phyloP scores from a whole-genome alignment of 2,797 vertebrate species.

The Aselliscus stoliczkanus region DNA sequence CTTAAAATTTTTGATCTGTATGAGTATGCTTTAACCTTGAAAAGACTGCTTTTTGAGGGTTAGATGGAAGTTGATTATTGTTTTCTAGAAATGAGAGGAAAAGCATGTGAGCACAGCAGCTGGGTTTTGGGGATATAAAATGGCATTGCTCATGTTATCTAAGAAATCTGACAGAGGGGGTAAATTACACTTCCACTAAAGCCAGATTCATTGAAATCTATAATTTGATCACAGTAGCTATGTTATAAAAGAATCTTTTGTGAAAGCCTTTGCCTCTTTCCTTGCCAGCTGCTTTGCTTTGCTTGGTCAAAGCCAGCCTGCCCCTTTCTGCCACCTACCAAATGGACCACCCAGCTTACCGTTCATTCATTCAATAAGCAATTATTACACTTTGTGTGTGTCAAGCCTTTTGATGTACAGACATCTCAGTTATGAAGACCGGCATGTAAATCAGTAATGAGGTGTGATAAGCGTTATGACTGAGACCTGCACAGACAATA shows the following conservation, averaged over 20 bases:
- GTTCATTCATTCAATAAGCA: not conserved
- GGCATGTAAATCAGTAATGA: not conserved
- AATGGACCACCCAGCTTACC: not conserved
- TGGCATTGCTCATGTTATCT: not conserved
- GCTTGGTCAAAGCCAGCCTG: not conserved
- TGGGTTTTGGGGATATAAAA: not conserved
- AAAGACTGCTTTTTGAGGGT: not conserved
- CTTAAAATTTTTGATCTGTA: not conserved
- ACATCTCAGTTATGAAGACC: not conserved
- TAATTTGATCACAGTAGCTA: not conserved
- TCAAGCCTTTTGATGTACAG: not conserved
- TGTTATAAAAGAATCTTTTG: not conserved
- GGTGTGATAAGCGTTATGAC: fast-evolving
- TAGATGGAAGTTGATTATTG: not conserved
- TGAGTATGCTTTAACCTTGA: slow-evolving; percentile 9
- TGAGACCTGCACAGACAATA: not conserved
- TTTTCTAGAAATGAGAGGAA: not conserved
- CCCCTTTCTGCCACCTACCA: not conserved
- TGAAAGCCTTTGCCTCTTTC: not conserved
- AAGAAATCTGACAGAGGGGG: not conserved
- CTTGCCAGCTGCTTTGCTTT: not conserved
- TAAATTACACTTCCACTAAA: not conserved
- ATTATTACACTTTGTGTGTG: not conserved
- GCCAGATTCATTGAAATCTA: not conserved
- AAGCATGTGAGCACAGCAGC: not conserved